Evolutionary conservation across 92 coral and sea anemone genomes (phyloP).

Genomic region (Parazoanthus atlanticus): DNA sequence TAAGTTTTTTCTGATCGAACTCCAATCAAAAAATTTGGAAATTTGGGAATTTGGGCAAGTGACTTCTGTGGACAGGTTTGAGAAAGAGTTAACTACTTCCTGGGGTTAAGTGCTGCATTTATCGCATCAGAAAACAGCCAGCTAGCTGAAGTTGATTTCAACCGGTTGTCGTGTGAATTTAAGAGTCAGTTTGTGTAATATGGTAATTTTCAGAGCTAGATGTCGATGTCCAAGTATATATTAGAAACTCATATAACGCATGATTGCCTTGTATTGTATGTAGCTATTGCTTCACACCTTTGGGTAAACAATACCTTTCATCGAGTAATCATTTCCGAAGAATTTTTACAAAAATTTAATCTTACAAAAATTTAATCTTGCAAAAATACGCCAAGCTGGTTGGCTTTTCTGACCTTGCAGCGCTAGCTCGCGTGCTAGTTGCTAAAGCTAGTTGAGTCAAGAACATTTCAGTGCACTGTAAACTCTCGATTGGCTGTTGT

Average conservation of each 20-base stretch:
- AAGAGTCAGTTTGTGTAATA: not conserved
- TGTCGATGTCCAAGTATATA: not conserved
- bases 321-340: not conserved
- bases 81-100: not conserved
- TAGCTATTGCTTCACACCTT: constrained; percentile 28
- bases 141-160: too few relatives aligned
- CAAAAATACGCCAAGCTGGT: not conserved
- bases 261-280: constrained; percentile 23
- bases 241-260: constrained; percentile 15
- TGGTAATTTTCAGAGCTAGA: constrained; percentile 1
- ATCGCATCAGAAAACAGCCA: too few relatives aligned
- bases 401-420: too few relatives aligned
- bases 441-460: too few relatives aligned
- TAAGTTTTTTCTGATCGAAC: not conserved
- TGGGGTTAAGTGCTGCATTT: not conserved
- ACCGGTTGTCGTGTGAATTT: not conserved
- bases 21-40: not conserved
- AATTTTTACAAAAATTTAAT: constrained; percentile 6
- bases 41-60: not conserved
- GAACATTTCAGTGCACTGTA: too few relatives aligned
- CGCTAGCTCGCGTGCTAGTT: too few relatives aligned
- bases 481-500: not conserved
- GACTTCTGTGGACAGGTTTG: not conserved
- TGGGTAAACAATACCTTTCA: constrained; percentile 5
- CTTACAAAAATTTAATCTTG: not conserved